phyloP scores from a whole-genome alignment of 2,797 vertebrate species.

The Platalea minor region DNA sequence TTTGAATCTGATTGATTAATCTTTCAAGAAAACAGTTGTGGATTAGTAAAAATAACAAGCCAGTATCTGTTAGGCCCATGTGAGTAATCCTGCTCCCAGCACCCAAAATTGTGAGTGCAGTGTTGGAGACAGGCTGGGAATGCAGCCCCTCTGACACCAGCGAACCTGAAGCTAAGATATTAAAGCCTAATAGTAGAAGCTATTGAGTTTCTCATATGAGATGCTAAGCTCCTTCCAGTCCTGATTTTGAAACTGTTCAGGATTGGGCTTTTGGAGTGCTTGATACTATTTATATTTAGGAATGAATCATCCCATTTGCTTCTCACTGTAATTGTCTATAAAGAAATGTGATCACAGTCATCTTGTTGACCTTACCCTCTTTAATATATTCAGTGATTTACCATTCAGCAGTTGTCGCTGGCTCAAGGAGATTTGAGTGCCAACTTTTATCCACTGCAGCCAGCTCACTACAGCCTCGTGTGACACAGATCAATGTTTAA shows the following conservation, averaged over 20 bases:
- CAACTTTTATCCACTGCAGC: neutral
- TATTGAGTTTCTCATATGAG: neutral
- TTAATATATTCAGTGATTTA: neutral
- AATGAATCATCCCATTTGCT: constrained; percentile 12
- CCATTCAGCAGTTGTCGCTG: neutral
- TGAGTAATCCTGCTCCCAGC: neutral
- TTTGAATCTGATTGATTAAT: neutral
- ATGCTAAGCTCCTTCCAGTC: neutral
- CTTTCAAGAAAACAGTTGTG: neutral
- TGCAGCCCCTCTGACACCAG: neutral
- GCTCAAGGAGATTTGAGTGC: neutral
- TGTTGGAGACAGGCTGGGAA: neutral
- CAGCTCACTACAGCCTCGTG: neutral
- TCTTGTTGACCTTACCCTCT: neutral
- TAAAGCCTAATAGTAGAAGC: neutral
- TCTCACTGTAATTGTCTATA: neutral
- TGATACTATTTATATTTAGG: neutral
- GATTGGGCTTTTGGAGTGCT: neutral
- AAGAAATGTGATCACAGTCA: neutral
- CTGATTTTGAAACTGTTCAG: neutral
- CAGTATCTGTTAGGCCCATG: neutral
- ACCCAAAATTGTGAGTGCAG: neutral
- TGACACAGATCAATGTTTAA: neutral
- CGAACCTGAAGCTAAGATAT: neutral
- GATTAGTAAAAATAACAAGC: neutral